phyloP scores from a whole-genome alignment of 2,113 vertebrate genomes.

The Calonectris borealis region DNA sequence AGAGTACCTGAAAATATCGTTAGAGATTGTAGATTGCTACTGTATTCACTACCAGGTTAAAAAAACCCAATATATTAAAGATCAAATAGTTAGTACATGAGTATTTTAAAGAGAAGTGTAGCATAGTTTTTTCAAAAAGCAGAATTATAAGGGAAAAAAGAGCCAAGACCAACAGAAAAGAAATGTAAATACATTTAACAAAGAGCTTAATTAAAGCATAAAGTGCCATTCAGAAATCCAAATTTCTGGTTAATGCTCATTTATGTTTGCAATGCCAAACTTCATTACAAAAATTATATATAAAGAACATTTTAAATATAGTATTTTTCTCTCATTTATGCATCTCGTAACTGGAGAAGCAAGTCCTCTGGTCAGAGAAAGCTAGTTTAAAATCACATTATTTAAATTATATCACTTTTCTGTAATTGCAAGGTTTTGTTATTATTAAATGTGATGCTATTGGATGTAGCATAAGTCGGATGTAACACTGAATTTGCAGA shows the following conservation, averaged over 20 bases:
- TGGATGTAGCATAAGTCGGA: background rate
- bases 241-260: background rate
- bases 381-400: background rate
- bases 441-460: background rate
- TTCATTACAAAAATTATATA: background rate
- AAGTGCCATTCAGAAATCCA: background rate
- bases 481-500: background rate
- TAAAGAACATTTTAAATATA: background rate
- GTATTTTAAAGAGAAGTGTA: background rate
- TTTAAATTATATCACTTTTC: background rate
- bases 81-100: background rate
- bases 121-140: background rate
- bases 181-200: background rate
- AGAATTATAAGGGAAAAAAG: background rate
- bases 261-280: background rate
- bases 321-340: background rate
- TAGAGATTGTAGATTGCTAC: background rate
- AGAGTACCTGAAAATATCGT: background rate
- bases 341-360: background rate
- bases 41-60: background rate
- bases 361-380: background rate
- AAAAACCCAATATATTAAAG: accelerated
- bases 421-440: background rate
- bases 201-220: background rate
- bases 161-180: background rate